A percentile compares a stretch with the other conserved stretches of the same genome.
These are phyloP conservation scores for Diplodus puntazzo DNA, from an alignment of 2,797 vertebrate genomes.

Conservation along the genomic window DNA sequence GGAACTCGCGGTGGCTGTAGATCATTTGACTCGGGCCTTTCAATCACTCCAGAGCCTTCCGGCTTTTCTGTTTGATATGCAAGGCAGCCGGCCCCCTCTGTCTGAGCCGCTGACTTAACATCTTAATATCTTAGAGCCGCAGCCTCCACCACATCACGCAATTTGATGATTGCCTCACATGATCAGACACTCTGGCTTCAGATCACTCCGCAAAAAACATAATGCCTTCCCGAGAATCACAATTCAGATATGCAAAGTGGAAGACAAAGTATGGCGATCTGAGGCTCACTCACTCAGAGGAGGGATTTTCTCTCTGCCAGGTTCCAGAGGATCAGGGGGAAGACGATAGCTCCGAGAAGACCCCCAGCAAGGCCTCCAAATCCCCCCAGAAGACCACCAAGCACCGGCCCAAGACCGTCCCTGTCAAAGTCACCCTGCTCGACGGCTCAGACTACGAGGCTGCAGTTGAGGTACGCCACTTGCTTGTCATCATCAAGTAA, in stretches of 20 bases:
- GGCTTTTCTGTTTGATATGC: slow-evolving; percentile 74
- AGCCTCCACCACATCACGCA: slow-evolving; percentile 41
- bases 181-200: slow-evolving; percentile 44
- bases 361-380: slow-evolving; percentile 95
- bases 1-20: slow-evolving; percentile 66
- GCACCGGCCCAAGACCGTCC: slow-evolving; percentile 89
- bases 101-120: slow-evolving; percentile 59
- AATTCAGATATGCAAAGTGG: slow-evolving; percentile 35
- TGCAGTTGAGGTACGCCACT: slow-evolving; percentile 91
- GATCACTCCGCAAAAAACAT: slow-evolving; percentile 38
- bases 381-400: slow-evolving; percentile 95
- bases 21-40: slow-evolving; percentile 68
- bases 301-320: slow-evolving; percentile 69
- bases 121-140: slow-evolving; percentile 55
- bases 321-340: slow-evolving; percentile 90
- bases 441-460: slow-evolving; percentile 94
- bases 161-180: slow-evolving; percentile 45
- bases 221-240: slow-evolving; percentile 11
- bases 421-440: slow-evolving; percentile 93
- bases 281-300: slow-evolving; percentile 17
- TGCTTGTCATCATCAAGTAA: not conserved
- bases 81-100: slow-evolving; percentile 49
- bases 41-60: slow-evolving; percentile 67
- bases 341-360: slow-evolving; percentile 94
- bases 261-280: slow-evolving; percentile 21